Evolutionary conservation across 2,797 vertebrate species (phyloP), one percentile per base, ranked within the genome.

Genomic region (Linurgus olivaceus): DNA sequence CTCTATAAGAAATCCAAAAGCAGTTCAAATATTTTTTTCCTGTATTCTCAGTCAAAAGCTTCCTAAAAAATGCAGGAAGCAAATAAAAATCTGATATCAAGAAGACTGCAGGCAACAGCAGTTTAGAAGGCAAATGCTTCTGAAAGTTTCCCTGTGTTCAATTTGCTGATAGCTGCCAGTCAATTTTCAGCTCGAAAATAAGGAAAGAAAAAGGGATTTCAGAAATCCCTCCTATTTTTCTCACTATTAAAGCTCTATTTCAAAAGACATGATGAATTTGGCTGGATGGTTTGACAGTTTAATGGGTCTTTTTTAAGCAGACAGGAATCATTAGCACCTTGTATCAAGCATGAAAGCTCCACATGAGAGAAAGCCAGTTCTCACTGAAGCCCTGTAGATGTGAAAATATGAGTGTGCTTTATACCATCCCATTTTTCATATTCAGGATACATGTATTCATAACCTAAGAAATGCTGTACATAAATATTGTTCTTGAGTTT

Each of bases 401-500:
- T 73, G 63, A 76, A 89, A 89, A 79, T 24, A 29, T 1, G 4
- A 45, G 4, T 25, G 38, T 61, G 48, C 17, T 72, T 88, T 47
- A 61, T 40, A 52, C 26, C 25, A 67, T 10, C 58, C 68, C 17
- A 44, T 90, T 90, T 94, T 62, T 84, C 61, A 45, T 38, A 28
- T 29, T 74, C 3, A 8, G 11, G 40, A 50, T 38, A 54, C 38
- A 80, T 40, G 26, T 31, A 47, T 42, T 44, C 51, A 80, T 42
- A 77, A 82, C 20, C n/a, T 26, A 74, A 88, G 52, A 19, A 83
- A 61, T 42, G 38, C 44, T 70, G 44, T 14, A 62, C 40, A 51
- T 73, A 73, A 94, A 92, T 78, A 92, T 88, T 92, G 82, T 92
- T 79, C n/a, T 79, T 74, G 75, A 91, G 21, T 61, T 72, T 88